Evolutionary conservation across 1,140 invertebrate species (phyloP), one percentile per base, ranked within the genome.

Genomic region (Acromyrmex heyeri): DNA sequence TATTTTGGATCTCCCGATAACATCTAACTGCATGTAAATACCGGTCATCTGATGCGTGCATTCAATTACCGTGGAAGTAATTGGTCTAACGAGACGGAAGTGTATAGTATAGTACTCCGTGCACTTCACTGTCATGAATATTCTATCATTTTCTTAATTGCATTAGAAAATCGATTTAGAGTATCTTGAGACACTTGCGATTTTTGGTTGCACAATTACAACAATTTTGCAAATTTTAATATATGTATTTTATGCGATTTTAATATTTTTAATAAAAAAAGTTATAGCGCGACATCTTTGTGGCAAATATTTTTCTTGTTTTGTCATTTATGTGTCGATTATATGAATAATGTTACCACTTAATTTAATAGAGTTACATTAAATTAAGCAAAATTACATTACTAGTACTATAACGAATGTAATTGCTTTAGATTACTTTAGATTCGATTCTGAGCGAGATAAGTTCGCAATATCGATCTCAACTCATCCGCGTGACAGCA

Each of bases 81-180:
- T 87, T 87, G 73, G 24, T 21, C 34, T 86, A 87, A 87, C 79
- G 86, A 83, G 67, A 83, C 38, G 16, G 70, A 83, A 48, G 34
- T 34, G n/a, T 34, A n/a, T 2, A 44, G 44, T 70, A 48, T 82
- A 44, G 14, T 16, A 16, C 34, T 55, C 12, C 27, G 38, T 30
- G n/a, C 21, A 57, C n/a, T 8, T 48, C 38, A 57, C 48, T 69
- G 69, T 50, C 27, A 75, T 34, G 69, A 38, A 48, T 38, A 73
- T 61, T 61, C 44, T 75, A 50, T 86, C 77, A 16, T 70, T 30
- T 70, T 18, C 24, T 64, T 81, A 67, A 69, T 67, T 53, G 30
- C n/a, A 10, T 77, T 16, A 72, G 38, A 55, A 83, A 73, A 83
- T 61, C 79, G n/a, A 61, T 83, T n/a, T 30, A 48, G 55, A 55